Conservation (phyloP, 2,797 vertebrate genomes). For the Dendrocincla fuliginosa region DNA sequence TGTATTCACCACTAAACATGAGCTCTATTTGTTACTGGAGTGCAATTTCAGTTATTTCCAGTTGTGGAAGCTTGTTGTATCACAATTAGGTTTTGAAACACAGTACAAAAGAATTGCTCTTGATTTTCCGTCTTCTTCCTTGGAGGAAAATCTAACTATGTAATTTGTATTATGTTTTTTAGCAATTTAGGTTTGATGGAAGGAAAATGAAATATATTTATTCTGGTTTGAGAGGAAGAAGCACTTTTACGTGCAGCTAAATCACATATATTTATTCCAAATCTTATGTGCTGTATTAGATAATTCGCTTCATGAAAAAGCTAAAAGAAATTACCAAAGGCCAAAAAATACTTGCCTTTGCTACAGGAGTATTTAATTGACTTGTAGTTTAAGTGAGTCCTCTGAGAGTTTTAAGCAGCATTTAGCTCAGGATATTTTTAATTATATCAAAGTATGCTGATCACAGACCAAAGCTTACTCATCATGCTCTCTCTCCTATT, state of each 20-base stretch:
- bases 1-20: background rate
- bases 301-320: background rate
- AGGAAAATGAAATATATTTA: background rate
- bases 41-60: background rate
- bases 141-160: background rate
- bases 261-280: background rate
- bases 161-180: background rate
- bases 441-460: background rate
- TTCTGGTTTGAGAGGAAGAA: background rate
- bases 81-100: background rate
- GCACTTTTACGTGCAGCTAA: background rate
- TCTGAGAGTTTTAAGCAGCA: background rate
- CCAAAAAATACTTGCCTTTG: background rate
- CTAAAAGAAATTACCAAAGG: background rate
- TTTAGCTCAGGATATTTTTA: constrained; percentile 29
- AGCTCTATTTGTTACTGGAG: background rate
- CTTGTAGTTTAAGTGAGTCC: constrained; percentile 5
- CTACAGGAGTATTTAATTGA: background rate
- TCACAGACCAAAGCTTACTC: constrained; percentile 14
- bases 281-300: background rate
- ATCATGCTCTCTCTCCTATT: background rate
- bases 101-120: background rate
- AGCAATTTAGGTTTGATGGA: background rate
- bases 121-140: background rate
- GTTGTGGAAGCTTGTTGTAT: background rate